Evolutionary conservation across 2,113 vertebrate genomes (phyloP).

Genomic region (Megaceryle torquata): DNA sequence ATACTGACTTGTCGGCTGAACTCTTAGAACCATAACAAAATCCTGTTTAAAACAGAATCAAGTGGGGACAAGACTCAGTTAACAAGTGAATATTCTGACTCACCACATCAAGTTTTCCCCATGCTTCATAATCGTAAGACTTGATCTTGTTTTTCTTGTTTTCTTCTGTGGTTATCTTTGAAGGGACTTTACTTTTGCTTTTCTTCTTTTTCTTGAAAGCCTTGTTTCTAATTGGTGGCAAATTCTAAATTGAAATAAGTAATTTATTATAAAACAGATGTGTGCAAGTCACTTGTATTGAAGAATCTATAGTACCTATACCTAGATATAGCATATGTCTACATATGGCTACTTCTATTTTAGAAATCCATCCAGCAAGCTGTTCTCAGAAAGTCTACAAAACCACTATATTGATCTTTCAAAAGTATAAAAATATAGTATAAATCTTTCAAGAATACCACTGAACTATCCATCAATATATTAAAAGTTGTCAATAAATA

Average conservation of each 20-base stretch:
- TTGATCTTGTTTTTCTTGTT: constrained; percentile 84
- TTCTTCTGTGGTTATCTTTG: constrained; percentile 73
- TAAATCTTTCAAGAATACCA: background rate
- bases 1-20: background rate
- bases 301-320: background rate
- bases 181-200: constrained; percentile 70
- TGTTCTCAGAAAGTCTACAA: background rate
- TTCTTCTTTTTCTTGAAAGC: constrained; percentile 88
- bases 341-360: background rate
- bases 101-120: constrained; percentile 97
- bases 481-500: background rate
- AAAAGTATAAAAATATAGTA: too few species aligned
- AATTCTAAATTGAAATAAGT: constrained; percentile 62
- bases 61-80: background rate
- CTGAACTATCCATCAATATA: background rate
- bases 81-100: constrained; percentile 24
- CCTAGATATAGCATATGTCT: background rate
- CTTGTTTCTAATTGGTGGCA: constrained; percentile 91
- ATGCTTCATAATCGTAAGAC: constrained; percentile 88
- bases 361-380: background rate
- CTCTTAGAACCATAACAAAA: background rate
- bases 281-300: background rate
- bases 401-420: background rate
- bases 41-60: background rate
- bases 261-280: background rate